Base-by-base conservation (phyloP, 2,888 invertebrate genomes). In the Seira sanloemensis region DNA sequence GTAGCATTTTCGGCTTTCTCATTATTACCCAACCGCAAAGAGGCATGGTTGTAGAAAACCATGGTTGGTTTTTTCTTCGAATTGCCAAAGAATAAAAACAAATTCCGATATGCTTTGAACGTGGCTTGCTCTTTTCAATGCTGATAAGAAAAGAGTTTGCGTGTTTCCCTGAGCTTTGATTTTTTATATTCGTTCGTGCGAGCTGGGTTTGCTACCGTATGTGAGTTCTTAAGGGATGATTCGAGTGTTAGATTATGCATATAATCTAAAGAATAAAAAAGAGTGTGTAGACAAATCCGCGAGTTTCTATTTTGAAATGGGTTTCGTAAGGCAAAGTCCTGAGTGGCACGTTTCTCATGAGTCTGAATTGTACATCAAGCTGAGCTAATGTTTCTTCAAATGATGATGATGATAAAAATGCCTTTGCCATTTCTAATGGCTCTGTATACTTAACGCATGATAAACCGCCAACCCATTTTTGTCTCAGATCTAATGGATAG, bases 1-100 rank as follows among this genome's bases (percentile, higher is more conserved):
- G 62, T 62, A 62, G n/a, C 23, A 62, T 62, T n/a, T n/a, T 62
- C 62, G 62, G n/a, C 62, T 21, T 62, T 62, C 62, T 23, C 62
- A 62, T 12, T 62, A 62, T 37, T 37, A 12, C n/a, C 62, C 21
- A 62, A 62, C 62, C 62, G n/a, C 62, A 58, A 62, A 21, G 21
- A 21, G 21, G 12, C 62, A 62, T 23, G 62, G 16, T 4, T 21
- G 21, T 16, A 21, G 23, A 62, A 23, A 23, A 62, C n/a, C n/a
- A n/a, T n/a, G n/a, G n/a, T n/a, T n/a, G n/a, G 23, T 21, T n/a
- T 16, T 21, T 21, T 62, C 16, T 62, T 62, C 2, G 2, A 62
- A 50, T n/a, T 50, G 16, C 50, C 50, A 62, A 62, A 62, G 50
- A 50, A n/a, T n/a, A 37, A n/a, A 62, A 62, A 62, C 7, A 23